A percentile compares a stretch with the other conserved stretches of the same genome.
phyloP scores from a whole-genome alignment of 2,797 vertebrate species.

The Salarias fasciatus region DNA sequence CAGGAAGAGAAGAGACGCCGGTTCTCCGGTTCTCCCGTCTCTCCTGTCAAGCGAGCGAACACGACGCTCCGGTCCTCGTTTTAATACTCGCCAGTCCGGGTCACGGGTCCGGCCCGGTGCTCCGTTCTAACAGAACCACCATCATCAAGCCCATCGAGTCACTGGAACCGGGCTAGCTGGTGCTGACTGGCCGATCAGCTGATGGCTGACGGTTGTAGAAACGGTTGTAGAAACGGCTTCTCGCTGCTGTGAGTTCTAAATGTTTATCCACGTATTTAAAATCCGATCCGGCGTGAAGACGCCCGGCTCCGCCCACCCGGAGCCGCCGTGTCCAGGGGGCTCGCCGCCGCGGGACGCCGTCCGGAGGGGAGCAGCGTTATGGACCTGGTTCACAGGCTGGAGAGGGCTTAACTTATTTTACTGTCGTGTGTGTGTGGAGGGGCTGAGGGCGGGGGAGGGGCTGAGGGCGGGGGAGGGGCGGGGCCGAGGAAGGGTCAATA shows the following conservation, averaged over 20 bases:
- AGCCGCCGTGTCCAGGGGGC: conserved; percentile 1
- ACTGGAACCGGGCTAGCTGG: neutral
- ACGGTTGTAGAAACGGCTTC: no score
- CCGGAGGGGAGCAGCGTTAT: conserved; percentile 48
- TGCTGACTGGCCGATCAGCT: no score
- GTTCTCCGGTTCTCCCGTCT: no score
- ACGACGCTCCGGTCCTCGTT: conserved; percentile 33
- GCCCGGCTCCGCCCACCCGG: neutral
- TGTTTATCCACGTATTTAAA: conserved; percentile 29
- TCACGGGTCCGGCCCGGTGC: no score
- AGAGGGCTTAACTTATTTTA: conserved; percentile 66
- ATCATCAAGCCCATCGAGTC: neutral
- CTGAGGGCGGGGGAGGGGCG: conserved; percentile 42
- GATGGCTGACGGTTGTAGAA: no score
- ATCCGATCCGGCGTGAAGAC: conserved; percentile 21
- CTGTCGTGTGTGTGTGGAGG: conserved; percentile 47
- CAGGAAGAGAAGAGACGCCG: no score
- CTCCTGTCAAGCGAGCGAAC: conserved; percentile 44
- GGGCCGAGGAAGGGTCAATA: conserved; percentile 54
- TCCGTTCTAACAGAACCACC: conserved; percentile 6
- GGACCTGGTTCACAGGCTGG: conserved; percentile 75
- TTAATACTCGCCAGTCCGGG: no score
- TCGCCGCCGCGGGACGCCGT: neutral
- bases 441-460: conserved; percentile 46
- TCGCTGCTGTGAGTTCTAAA: conserved; percentile 21